phyloP scores from a whole-genome alignment of 2,888 invertebrate species.

The Tipula lateralis region DNA sequence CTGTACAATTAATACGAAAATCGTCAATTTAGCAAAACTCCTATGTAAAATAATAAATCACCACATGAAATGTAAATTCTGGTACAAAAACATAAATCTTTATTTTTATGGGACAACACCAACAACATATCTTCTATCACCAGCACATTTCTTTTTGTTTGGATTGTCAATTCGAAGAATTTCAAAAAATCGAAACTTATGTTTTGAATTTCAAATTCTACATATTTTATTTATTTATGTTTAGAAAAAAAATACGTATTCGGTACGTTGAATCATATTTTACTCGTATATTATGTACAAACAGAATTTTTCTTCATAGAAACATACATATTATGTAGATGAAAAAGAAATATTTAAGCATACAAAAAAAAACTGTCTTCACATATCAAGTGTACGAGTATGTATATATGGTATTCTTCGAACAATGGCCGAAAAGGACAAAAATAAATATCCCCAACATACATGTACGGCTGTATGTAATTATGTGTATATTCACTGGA shows the following conservation, averaged over 20 bases:
- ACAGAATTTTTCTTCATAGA: background rate
- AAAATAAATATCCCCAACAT: background rate
- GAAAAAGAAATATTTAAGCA: background rate
- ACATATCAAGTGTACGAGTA: background rate
- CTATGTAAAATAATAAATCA: background rate
- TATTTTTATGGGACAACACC: background rate
- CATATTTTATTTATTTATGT: background rate
- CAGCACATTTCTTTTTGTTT: background rate
- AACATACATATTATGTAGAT: background rate
- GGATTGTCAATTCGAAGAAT: background rate
- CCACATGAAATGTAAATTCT: background rate
- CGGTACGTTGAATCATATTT: background rate
- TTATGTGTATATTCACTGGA: background rate
- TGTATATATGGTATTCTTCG: background rate
- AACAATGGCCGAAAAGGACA: background rate
- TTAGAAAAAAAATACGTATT: conserved; percentile 24
- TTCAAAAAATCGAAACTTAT: background rate
- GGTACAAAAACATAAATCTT: background rate
- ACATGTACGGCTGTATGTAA: background rate
- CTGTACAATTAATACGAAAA: background rate
- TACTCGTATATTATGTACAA: background rate
- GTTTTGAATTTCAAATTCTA: background rate
- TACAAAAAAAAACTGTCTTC: background rate
- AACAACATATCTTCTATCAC: background rate
- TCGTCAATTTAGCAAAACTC: background rate